Evolutionary conservation across 2,888 invertebrate species (phyloP), one percentile per base, ranked within the genome.

Genomic region (Choristoneura rosaceana): DNA sequence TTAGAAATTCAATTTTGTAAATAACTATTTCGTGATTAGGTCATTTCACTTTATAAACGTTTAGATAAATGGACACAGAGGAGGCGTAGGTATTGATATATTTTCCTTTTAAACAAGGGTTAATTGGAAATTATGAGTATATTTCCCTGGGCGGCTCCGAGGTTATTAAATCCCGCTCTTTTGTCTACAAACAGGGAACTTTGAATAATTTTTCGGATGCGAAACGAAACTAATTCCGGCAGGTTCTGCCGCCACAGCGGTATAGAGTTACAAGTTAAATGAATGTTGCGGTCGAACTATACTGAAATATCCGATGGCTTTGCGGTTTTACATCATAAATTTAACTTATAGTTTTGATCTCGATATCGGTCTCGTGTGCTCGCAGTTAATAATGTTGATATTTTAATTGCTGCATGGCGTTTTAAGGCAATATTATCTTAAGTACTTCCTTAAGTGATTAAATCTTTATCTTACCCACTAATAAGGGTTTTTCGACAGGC

Each of bases 151-250:
- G 41, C 47, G 74, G 75, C 79, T 76, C 78, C 68, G 76, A 76
- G 74, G 69, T 75, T 81, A 78, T 79, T 79, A 78, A 79, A 77
- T 79, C 77, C 76, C 78, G 77, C 80, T 79, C 77, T 77, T 80
- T 74, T 78, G 70, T 61, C 73, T 69, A 68, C 76, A 73, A 75
- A 76, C 71, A 71, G 61, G 74, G 59, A 55, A 78, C 76, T 77
- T 79, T 77, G 75, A 76, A 75, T 78, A 74, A 77, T 77, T 77
- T 76, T 79, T 78, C 73, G 70, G 71, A 71, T 75, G 74, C 60
- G 74, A 71, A 77, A 75, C 76, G 74, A 75, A 78, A 75, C 77
- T 74, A 76, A 77, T 76, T 77, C 76, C 75, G 75, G 43, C 70
- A 76, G 69, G 74, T 47, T 34, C 52, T 58, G 17, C 15, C 47